Base-by-base conservation (phyloP, 2,113 vertebrate species). In the human region DNA sequence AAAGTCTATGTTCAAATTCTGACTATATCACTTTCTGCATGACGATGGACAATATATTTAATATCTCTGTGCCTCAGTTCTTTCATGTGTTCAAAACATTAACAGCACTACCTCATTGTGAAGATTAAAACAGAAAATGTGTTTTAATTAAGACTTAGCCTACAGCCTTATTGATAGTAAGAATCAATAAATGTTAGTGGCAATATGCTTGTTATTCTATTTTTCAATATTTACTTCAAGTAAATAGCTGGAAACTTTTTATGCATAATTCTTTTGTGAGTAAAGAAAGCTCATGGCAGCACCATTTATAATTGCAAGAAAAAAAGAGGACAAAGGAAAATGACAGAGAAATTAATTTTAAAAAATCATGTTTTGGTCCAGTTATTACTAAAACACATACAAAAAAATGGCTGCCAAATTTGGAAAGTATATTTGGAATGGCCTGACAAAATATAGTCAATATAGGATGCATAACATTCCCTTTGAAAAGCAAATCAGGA, bases 351-450 rank as follows among this genome's bases (percentile, higher is more conserved):
- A 38, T 79, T 30, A 6, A 35, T 38, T 38, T 75, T 8, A 22
- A 12, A 5, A 66, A 27, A 17, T 81, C 73, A 70, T 72, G 12
- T n/a, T 92, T 87, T 43, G 30, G 32, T 83, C 20, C 32, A 45
- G 89, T 61, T 86, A 18, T 76, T 78, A 78, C 6, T 6, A 45
- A 90, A 78, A 59, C 8, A 59, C 6, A 92, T 3, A 1, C 50
- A 35, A 52, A 87, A 72, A 94, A 78, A 86, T 45, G 55, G 5
- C 16, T 86, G 12, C 16, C 70, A 85, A 83, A 55, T 93, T 89
- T 83, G 57, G 73, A 94, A 90, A 78, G 17, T 55, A 48, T 38
- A 59, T 90, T 96, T 90, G 70, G 20, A 95, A 90, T n/a, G 10
- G 6, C 38, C 8, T 94, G 50, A 40, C 6, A 80, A 38, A 32